These are phyloP conservation scores for Mobula hypostoma DNA, from an alignment of 2,113 vertebrate genomes.

Conservation along the genomic window DNA sequence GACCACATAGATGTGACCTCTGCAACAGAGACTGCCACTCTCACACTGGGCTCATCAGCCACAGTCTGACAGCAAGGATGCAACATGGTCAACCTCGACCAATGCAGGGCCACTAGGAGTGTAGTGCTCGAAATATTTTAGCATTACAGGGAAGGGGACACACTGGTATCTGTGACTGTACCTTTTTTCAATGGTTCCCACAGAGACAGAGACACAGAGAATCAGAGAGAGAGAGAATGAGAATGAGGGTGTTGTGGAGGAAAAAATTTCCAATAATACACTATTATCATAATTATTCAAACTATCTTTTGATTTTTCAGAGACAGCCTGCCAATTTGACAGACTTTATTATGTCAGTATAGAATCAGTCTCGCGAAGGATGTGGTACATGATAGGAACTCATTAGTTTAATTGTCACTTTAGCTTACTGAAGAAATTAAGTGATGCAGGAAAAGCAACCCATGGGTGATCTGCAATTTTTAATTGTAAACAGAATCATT, in stretches of 20 bases:
- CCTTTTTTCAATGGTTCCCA: neutral
- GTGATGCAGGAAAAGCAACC: neutral
- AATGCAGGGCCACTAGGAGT: too few relatives aligned
- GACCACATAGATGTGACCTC: too few relatives aligned
- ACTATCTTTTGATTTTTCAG: neutral
- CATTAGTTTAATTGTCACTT: neutral
- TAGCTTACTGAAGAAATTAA: neutral
- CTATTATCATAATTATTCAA: neutral
- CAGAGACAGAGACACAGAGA: neutral
- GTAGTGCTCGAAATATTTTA: too few relatives aligned
- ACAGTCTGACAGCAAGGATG: too few relatives aligned
- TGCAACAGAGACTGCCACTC: too few relatives aligned
- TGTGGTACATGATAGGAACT: neutral
- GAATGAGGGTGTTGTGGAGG: too few relatives aligned
- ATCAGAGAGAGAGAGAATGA: too few relatives aligned
- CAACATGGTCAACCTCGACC: too few relatives aligned
- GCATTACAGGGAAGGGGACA: too few relatives aligned
- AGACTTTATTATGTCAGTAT: neutral
- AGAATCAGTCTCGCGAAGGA: neutral
- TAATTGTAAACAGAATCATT: neutral
- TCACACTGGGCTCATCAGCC: too few relatives aligned
- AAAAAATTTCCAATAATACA: neutral
- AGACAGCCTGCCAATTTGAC: neutral
- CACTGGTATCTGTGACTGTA: too few relatives aligned
- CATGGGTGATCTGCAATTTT: neutral